Base-by-base conservation (phyloP, 2,888 invertebrate species). In the Nephrotoma flavescens region DNA sequence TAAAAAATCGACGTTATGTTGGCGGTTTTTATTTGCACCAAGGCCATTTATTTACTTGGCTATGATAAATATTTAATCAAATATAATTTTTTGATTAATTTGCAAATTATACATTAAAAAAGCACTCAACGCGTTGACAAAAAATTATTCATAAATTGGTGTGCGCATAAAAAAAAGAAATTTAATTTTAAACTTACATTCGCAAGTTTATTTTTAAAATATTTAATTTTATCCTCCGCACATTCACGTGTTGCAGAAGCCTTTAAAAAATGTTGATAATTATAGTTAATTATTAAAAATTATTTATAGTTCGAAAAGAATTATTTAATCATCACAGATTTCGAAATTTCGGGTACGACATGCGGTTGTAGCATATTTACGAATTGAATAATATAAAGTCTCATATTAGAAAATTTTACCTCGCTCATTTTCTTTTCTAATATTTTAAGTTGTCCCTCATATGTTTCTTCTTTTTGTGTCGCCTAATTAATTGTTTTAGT, bases 391-490 rank as follows among this genome's bases (percentile, higher is more conserved):
- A 84, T 15, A 42, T 42, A 84, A 71, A 71, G 71, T 71, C 31
- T 71, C 71, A 71, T 71, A 7, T 52, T 31, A 31, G 31, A 11
- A 71, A 31, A 88, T 89, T 89, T 89, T 96, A 98, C 98, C 97
- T 98, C 97, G 95, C 96, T 96, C 90, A 98, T 95, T 92, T 96
- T 95, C 92, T 95, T 95, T 92, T 96, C 96, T 93, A 97, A 94
- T 91, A 95, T 93, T 94, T 97, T 97, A 91, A 97, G 96, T 93
- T 97, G 97, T 92, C 95, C 95, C 92, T 97, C 96, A 93, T 96
- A 97, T 89, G 96, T 95, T 93, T 98, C 98, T 94, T 98, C 98
- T 93, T 97, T 96, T 93, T 97, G 96, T 91, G 97, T 97, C 90
- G 98, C 97, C 97, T 98, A 94, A 91, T 88, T 86, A 71, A 47